These are phyloP conservation scores for Nanorana parkeri DNA, from an alignment of 2,113 vertebrate species.

Conservation along the genomic window DNA sequence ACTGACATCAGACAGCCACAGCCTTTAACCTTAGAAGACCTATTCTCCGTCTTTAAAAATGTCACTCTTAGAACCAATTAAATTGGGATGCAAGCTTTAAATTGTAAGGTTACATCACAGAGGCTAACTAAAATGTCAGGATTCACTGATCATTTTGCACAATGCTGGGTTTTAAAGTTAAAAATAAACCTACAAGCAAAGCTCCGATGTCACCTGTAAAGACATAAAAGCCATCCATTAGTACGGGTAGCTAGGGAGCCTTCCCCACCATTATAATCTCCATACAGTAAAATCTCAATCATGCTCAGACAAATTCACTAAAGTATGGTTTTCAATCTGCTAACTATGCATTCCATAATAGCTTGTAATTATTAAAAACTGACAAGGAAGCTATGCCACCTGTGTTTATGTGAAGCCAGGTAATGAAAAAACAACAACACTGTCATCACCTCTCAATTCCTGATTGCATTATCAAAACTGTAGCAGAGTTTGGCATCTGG, in stretches of 20 bases:
- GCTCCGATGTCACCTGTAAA: conserved; percentile 39
- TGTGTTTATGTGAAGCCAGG: conserved; percentile 85
- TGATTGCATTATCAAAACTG: conserved; percentile 99
- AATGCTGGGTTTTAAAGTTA: not conserved
- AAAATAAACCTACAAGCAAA: not conserved
- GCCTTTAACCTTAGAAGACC: conserved; percentile 18
- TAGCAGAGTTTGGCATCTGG: conserved; percentile 97
- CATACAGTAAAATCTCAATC: conserved; percentile 85
- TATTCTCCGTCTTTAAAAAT: not conserved
- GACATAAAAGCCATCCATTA: conserved; percentile 68
- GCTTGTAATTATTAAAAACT: conserved; percentile 89
- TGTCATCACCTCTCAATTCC: conserved; percentile 98
- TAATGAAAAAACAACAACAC: conserved; percentile 90
- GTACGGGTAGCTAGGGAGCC: conserved; percentile 70
- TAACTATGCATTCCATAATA: conserved; percentile 89
- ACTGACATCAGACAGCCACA: conserved; percentile 10
- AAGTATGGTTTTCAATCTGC: conserved; percentile 86
- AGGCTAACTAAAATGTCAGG: conserved; percentile 20
- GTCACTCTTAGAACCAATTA: conserved; percentile 29
- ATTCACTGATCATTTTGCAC: not conserved
- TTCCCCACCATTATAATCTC: conserved; percentile 80
- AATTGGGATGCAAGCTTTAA: not conserved
- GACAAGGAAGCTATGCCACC: conserved; percentile 85
- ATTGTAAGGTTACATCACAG: conserved; percentile 16
- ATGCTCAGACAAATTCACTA: conserved; percentile 85